Evolutionary conservation across 2,888 invertebrate genomes (phyloP).

Genomic region (Caenorhabditis plicata): DNA sequence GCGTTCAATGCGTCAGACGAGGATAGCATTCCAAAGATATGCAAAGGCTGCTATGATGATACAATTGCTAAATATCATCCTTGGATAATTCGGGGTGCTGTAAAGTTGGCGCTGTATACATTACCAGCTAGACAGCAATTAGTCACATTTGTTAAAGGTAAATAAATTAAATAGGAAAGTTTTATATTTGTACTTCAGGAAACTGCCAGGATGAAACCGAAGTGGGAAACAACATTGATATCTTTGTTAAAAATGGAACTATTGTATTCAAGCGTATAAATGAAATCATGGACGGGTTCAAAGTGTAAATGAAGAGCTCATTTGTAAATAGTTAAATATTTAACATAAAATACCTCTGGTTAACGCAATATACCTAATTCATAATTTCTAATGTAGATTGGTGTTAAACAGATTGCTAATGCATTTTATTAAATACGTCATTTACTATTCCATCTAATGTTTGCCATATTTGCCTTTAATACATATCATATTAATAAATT

Average conservation of each 20-base stretch:
- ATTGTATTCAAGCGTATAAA: conserved; percentile 22
- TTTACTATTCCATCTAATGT: too few species aligned
- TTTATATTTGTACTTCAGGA: conserved; percentile 3
- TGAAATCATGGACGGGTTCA: too few species aligned
- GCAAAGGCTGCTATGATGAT: conserved; percentile 35
- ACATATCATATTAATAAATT: too few species aligned
- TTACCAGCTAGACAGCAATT: conserved; percentile 38
- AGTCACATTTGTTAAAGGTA: conserved; percentile 32
- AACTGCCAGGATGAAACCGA: conserved; percentile 6
- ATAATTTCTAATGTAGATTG: too few species aligned
- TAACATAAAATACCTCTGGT: too few species aligned
- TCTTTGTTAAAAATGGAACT: conserved; percentile 28
- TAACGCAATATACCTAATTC: too few species aligned
- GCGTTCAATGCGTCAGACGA: conserved; percentile 12
- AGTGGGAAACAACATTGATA: conserved; percentile 11
- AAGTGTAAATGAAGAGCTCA: too few species aligned
- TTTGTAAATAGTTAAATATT: too few species aligned
- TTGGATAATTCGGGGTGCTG: conserved; percentile 45
- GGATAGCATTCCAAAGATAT: conserved; percentile 36
- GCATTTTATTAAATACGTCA: too few species aligned
- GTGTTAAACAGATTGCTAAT: too few species aligned
- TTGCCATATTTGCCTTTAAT: too few species aligned
- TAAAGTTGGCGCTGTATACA: conserved; percentile 42
- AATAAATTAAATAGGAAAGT: not conserved
- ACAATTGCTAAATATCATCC: conserved; percentile 45